Conservation (phyloP, 1,140 invertebrate species). For the Chelonus insularis region DNA sequence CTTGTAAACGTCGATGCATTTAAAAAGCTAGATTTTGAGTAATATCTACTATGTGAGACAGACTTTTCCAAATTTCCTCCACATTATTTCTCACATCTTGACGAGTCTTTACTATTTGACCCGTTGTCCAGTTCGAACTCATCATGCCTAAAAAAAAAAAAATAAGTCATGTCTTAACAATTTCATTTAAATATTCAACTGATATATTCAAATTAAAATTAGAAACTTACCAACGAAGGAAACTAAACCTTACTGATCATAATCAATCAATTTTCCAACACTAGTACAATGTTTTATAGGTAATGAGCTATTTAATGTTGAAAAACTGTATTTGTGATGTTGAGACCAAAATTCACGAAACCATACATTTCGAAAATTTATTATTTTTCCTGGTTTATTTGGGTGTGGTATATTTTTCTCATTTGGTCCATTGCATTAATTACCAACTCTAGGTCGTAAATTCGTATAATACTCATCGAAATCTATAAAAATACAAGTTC, state of each 20-base stretch:
- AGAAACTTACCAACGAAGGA: slow-evolving; percentile 68
- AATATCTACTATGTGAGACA: too few relatives aligned
- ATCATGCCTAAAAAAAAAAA: too few relatives aligned
- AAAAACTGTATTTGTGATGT: slow-evolving; percentile 70
- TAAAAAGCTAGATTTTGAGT: too few relatives aligned
- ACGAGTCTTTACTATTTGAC: too few relatives aligned
- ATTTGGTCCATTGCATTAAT: slow-evolving; percentile 51
- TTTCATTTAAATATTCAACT: too few relatives aligned
- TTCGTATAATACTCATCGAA: slow-evolving; percentile 67
- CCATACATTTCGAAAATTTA: slow-evolving; percentile 71
- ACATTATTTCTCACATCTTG: too few relatives aligned
- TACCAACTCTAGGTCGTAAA: slow-evolving; percentile 60
- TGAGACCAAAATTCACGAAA: slow-evolving; percentile 74
- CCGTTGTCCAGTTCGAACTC: too few relatives aligned
- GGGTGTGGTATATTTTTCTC: slow-evolving; percentile 46
- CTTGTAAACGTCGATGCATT: too few relatives aligned
- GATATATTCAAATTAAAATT: slow-evolving; percentile 2
- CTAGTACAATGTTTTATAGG: slow-evolving; percentile 51
- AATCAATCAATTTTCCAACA: slow-evolving; percentile 58
- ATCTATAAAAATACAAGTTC: slow-evolving; percentile 45
- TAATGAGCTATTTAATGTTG: slow-evolving; percentile 30
- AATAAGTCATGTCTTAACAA: too few relatives aligned
- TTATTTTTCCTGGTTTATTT: slow-evolving; percentile 40
- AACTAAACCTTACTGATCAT: slow-evolving; percentile 73
- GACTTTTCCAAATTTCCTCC: too few relatives aligned